Evolutionary conservation across 2,113 vertebrate species (phyloP), one percentile per base, ranked within the genome.

Genomic region (Etia nguti): DNA sequence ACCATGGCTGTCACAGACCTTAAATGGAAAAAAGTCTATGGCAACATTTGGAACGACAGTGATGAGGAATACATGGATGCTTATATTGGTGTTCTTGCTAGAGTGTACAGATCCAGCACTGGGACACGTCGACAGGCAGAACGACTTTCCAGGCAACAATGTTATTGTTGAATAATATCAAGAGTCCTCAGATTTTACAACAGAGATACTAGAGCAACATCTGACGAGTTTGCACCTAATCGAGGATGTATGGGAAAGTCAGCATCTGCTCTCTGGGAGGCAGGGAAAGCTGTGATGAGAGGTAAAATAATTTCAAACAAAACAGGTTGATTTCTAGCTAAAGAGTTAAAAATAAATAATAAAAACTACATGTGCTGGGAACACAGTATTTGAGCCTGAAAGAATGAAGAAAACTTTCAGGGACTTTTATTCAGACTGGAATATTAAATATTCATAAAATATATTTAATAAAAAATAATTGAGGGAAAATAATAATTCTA

Each of bases 331-430:
- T 56, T 56, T 56, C 54, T 55, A 55, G 54, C 54, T 55, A 55
- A 55, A 1, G n/a, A 55, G 54, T 55, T 55, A 2, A 55, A 4
- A 22, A 22, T 2, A 2, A 1, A 3, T 3, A 1, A n/a, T 0
- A 6, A 9, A 4, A 52, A 20, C 26, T 22, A 57, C 2, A 57
- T 57, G 24, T 15, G 55, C 55, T 57, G 12, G 12, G 24, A 57
- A 26, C 55, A 57, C 55, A 57, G 24, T 57, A 26, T 8, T 3
- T 8, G 7, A 57, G 56, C 0, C 24, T 57, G 7, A 29, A 57
- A 29, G 24, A 57, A 29, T 15, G 26, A 57, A 26, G 2, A 56
- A 57, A 57, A 29, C 22, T 57, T 57, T 57, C 55, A 57, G 24
- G 55, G 55, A 57, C 55, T 57, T 57, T 57, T 57, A 57, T 57